A percentile compares a stretch with the other conserved stretches of the same genome.
phyloP scores from a whole-genome alignment of 2,888 invertebrate species.

The Ptychoptera albimana region DNA sequence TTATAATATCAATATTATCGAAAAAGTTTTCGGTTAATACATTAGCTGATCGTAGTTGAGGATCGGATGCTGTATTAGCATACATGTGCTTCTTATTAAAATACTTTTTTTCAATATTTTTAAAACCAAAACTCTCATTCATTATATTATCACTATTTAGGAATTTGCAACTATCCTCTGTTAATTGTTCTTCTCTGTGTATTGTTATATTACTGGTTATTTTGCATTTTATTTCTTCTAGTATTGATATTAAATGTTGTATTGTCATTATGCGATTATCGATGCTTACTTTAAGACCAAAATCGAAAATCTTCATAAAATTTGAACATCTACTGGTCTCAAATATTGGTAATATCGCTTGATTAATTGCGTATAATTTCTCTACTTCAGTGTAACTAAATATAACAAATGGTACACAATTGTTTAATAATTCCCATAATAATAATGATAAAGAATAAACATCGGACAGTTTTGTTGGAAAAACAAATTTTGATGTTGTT shows the following conservation, averaged over 20 bases:
- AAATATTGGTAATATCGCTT: slow-evolving; percentile 9
- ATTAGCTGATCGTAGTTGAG: slow-evolving; percentile 3
- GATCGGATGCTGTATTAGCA: not conserved
- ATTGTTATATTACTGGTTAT: no score
- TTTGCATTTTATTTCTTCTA: slow-evolving; percentile 3
- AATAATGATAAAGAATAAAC: slow-evolving; percentile 11
- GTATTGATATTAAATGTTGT: slow-evolving; percentile 4
- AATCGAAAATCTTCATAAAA: slow-evolving; percentile 8
- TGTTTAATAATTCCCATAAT: slow-evolving; percentile 14
- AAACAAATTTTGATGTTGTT: slow-evolving; percentile 8
- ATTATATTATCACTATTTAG: no score
- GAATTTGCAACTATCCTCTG: no score
- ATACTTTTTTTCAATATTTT: slow-evolving; percentile 3
- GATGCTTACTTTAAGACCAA: slow-evolving; percentile 8
- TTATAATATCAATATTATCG: not conserved
- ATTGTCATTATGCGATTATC: slow-evolving; percentile 8
- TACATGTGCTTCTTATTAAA: not conserved
- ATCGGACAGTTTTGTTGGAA: slow-evolving; percentile 12
- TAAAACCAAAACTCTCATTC: no score
- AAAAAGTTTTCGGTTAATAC: slow-evolving; percentile 4
- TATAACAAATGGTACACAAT: slow-evolving; percentile 11
- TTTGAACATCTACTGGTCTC: slow-evolving; percentile 7
- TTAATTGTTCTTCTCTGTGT: no score
- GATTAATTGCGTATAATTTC: slow-evolving; percentile 6
- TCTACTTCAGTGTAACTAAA: slow-evolving; percentile 11